phyloP scores from a whole-genome alignment of 2,888 invertebrate species.

The Polyploca ridens region DNA sequence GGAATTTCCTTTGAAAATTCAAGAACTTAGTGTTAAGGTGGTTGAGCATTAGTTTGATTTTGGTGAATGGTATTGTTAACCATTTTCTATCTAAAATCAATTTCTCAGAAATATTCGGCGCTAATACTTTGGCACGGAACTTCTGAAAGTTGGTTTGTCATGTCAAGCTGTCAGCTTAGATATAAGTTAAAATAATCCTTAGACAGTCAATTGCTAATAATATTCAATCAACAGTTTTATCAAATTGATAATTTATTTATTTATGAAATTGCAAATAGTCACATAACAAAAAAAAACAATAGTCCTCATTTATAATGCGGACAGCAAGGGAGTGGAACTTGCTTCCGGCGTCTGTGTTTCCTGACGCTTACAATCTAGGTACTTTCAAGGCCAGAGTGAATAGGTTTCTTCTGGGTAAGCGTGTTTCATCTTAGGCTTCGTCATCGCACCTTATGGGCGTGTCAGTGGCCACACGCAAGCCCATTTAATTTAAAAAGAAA shows the following conservation, averaged over 20 bases:
- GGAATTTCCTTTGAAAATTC: constrained; percentile 47
- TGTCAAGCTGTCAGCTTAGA: not conserved
- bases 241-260: not conserved
- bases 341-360: too few relatives aligned
- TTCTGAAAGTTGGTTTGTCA: not conserved
- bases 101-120: not conserved
- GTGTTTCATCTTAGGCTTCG: too few relatives aligned
- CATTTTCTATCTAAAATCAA: not conserved
- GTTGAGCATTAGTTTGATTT: constrained; percentile 16
- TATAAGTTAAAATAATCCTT: not conserved
- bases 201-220: not conserved
- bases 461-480: too few relatives aligned
- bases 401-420: too few relatives aligned
- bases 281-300: too few relatives aligned
- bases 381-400: too few relatives aligned
- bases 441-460: too few relatives aligned
- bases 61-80: not conserved
- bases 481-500: too few relatives aligned
- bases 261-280: too few relatives aligned
- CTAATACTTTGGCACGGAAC: not conserved
- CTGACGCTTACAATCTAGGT: too few relatives aligned
- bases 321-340: too few relatives aligned
- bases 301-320: too few relatives aligned
- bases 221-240: not conserved
- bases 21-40: constrained; percentile 32